phyloP scores from a whole-genome alignment of 2,797 vertebrate genomes.

The Setipinna tenuifilis region DNA sequence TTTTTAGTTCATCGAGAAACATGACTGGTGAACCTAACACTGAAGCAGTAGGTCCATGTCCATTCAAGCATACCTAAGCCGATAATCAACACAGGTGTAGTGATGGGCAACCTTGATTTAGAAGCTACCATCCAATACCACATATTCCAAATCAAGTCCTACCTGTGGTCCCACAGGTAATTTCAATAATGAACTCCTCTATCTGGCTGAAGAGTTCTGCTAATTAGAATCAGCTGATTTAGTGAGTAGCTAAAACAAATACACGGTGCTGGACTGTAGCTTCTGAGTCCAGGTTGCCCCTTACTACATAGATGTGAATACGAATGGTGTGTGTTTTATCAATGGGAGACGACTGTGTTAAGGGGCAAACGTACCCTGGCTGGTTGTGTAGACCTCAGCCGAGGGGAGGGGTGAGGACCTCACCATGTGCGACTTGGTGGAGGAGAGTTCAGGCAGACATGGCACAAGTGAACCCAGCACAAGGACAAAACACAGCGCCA shows the following conservation, averaged over 20 bases:
- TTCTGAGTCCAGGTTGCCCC: conserved; percentile 34
- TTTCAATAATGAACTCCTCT: too few relatives aligned
- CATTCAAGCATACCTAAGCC: neutral
- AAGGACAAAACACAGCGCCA: conserved; percentile 94
- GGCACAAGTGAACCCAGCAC: conserved; percentile 94
- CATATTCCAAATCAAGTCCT: too few relatives aligned
- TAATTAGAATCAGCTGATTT: too few relatives aligned
- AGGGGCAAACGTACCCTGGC: conserved; percentile 83
- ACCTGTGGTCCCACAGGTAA: too few relatives aligned
- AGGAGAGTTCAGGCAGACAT: conserved; percentile 88
- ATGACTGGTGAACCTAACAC: too few relatives aligned
- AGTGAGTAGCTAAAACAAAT: too few relatives aligned
- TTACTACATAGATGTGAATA: neutral
- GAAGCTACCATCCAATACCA: too few relatives aligned
- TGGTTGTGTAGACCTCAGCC: conserved; percentile 89
- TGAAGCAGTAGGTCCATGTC: neutral
- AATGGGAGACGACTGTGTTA: neutral
- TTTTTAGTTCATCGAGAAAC: too few relatives aligned
- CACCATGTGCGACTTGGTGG: conserved; percentile 84
- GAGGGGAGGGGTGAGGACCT: conserved; percentile 78
- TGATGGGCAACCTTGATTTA: too few relatives aligned
- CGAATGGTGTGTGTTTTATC: too few relatives aligned
- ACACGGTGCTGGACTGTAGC: neutral
- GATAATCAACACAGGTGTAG: neutral
- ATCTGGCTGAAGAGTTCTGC: too few relatives aligned